These are phyloP conservation scores for Rhingia campestris DNA, from an alignment of 2,888 invertebrate genomes.

Conservation along the genomic window DNA sequence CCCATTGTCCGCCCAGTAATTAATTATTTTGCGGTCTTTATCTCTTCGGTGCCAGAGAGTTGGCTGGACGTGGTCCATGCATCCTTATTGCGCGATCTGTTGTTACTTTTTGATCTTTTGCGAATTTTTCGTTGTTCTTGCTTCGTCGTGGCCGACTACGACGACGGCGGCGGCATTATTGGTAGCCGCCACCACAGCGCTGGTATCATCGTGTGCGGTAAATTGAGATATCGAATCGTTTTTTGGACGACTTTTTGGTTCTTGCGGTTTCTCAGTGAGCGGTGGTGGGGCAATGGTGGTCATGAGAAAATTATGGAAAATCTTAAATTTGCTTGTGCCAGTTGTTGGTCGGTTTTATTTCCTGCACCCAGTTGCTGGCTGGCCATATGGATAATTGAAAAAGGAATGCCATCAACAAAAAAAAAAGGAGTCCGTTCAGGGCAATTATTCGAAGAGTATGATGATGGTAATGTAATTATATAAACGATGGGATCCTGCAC, in stretches of 20 bases:
- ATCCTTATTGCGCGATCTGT: slow-evolving; percentile 63
- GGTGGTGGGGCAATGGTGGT: background rate
- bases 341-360: slow-evolving; percentile 50
- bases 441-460: slow-evolving; percentile 30
- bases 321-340: slow-evolving; percentile 58
- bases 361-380: slow-evolving; percentile 12
- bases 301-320: slow-evolving; percentile 57
- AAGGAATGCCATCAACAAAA: slow-evolving; percentile 13
- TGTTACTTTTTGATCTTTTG: slow-evolving; percentile 62
- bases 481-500: slow-evolving; percentile 9
- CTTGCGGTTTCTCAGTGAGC: slow-evolving; percentile 61
- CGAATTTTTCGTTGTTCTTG: slow-evolving; percentile 33
- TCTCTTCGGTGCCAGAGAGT: slow-evolving; percentile 15
- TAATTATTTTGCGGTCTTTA: slow-evolving; percentile 74
- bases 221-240: slow-evolving; percentile 73
- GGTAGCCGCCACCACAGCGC: slow-evolving; percentile 52
- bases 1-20: slow-evolving; percentile 72
- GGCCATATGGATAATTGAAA: slow-evolving; percentile 59
- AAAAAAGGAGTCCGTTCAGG: slow-evolving; percentile 14
- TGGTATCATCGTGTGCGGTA: slow-evolving; percentile 69
- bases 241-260: slow-evolving; percentile 66
- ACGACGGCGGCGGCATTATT: slow-evolving; percentile 38
- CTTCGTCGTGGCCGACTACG: background rate
- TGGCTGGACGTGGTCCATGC: slow-evolving; percentile 11
- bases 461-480: slow-evolving; percentile 29